These are phyloP conservation scores for Spialia ferax DNA, from an alignment of 2,888 invertebrate genomes.

Conservation along the genomic window DNA sequence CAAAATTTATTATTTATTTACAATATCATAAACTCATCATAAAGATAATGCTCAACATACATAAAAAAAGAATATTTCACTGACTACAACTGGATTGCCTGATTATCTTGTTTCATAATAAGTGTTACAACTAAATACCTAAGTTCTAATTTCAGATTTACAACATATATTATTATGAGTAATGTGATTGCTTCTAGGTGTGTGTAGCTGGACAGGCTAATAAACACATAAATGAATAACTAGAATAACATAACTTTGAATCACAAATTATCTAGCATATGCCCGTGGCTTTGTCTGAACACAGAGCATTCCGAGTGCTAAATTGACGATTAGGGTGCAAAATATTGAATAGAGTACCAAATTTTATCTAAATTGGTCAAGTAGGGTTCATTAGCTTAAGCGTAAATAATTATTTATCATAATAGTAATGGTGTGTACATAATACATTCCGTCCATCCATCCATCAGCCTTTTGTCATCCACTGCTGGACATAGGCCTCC, in stretches of 20 bases:
- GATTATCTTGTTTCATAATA: neutral
- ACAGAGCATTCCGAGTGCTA: too few species aligned
- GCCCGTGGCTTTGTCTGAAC: too few species aligned
- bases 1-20: neutral
- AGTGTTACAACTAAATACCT: constrained; percentile 10
- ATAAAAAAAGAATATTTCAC: neutral
- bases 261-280: too few species aligned
- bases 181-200: neutral
- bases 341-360: too few species aligned
- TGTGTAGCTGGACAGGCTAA: neutral
- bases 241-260: neutral
- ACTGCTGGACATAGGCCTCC: too few species aligned
- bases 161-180: constrained; percentile 11
- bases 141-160: constrained; percentile 16
- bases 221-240: neutral
- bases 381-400: too few species aligned
- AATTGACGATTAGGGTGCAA: too few species aligned
- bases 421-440: too few species aligned
- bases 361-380: too few species aligned
- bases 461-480: too few species aligned
- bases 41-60: neutral
- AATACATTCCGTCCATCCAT: too few species aligned
- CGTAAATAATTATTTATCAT: too few species aligned
- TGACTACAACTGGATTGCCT: constrained; percentile 1
- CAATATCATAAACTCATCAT: neutral